Percentiles rank a stretch among this genome's conserved stretches.
Evolutionary conservation across 1,140 invertebrate genomes (phyloP).

Genomic region (Venustaconcha ellipsiformis): DNA sequence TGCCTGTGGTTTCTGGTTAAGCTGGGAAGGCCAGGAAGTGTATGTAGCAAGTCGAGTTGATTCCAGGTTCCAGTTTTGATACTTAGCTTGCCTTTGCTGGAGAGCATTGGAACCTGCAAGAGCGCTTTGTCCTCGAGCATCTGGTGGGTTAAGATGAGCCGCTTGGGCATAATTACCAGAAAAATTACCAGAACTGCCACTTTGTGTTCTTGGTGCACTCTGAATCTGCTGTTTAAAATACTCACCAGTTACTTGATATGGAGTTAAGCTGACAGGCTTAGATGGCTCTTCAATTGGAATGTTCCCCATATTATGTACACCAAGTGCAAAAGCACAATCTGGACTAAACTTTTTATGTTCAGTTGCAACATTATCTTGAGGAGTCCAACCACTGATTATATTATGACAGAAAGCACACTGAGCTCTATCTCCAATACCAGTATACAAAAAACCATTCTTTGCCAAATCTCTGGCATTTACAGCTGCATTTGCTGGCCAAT

Average conservation of each 20-base stretch:
- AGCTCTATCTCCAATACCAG: slow-evolving; percentile 74
- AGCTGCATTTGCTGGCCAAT: slow-evolving; percentile 80
- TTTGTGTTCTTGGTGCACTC: background rate
- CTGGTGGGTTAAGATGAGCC: too few relatives aligned
- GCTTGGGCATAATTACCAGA: too few relatives aligned
- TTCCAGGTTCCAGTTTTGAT: slow-evolving; percentile 70
- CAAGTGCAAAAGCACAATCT: slow-evolving; percentile 79
- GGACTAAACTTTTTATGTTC: slow-evolving; percentile 82
- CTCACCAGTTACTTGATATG: slow-evolving; percentile 1
- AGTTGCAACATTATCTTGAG: slow-evolving; percentile 79
- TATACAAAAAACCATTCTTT: slow-evolving; percentile 85
- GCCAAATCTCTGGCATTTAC: slow-evolving; percentile 81
- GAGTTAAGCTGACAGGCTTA: background rate
- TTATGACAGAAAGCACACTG: slow-evolving; percentile 88
- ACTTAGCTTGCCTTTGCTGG: background rate
- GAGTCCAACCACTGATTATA: slow-evolving; percentile 80
- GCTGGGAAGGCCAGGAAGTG: slow-evolving; percentile 67
- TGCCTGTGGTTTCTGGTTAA: slow-evolving; percentile 79
- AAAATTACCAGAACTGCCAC: background rate
- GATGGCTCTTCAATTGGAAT: background rate
- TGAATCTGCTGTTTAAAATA: background rate
- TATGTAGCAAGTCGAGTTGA: slow-evolving; percentile 80
- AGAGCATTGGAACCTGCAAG: background rate
- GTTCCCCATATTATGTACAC: slow-evolving; percentile 38
- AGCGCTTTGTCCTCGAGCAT: background rate